These are phyloP conservation scores for Ictalurus furcatus DNA, from an alignment of 2,113 vertebrate genomes.

Conservation along the genomic window DNA sequence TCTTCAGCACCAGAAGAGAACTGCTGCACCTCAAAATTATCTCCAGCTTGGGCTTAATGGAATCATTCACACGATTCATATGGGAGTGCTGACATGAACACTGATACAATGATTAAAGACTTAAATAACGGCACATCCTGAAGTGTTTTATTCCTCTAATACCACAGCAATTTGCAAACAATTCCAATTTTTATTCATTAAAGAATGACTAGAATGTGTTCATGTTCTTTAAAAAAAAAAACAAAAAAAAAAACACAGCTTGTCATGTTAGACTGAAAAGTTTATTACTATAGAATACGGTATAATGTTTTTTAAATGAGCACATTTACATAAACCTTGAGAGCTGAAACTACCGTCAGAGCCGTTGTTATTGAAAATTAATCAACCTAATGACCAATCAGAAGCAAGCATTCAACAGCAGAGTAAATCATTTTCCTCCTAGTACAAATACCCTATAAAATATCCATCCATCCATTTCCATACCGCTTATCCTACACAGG, in stretches of 20 bases:
- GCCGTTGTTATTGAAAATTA: not conserved
- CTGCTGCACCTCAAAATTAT: not conserved
- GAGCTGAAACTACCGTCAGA: not conserved
- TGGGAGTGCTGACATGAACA: not conserved
- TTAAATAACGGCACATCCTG: not conserved
- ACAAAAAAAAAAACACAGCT: too few relatives aligned
- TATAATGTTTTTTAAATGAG: not conserved
- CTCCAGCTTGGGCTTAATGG: not conserved
- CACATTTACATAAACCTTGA: not conserved
- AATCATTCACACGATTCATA: not conserved
- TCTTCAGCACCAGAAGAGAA: conserved; percentile 15
- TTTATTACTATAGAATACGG: not conserved
- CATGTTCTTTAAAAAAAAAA: not conserved
- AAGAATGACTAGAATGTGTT: not conserved
- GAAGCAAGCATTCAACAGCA: not conserved
- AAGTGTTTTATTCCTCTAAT: not conserved
- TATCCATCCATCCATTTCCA: too few relatives aligned
- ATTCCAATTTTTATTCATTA: not conserved
- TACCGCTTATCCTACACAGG: too few relatives aligned
- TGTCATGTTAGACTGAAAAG: not conserved
- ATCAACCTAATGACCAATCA: not conserved
- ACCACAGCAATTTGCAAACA: not conserved
- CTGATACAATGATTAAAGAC: not conserved
- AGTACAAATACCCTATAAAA: not conserved
- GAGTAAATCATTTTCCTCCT: too few relatives aligned